A percentile compares a stretch with the other conserved stretches of the same genome.
phyloP scores from a whole-genome alignment of 2,888 invertebrate genomes.

The Ormyrus nitidulus region DNA sequence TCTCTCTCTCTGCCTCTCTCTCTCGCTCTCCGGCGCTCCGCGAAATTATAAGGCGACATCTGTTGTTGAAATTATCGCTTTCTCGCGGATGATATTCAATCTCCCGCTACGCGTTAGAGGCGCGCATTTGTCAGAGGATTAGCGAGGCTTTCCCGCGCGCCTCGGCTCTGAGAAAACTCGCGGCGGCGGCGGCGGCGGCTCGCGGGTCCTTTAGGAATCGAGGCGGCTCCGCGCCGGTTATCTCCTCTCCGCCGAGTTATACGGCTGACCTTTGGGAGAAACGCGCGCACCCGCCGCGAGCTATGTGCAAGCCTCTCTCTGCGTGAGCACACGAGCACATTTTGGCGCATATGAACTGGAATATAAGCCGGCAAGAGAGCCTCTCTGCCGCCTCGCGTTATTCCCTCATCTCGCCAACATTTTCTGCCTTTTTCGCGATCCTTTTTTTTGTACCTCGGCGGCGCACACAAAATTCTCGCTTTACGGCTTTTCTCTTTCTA shows the following conservation, averaged over 20 bases:
- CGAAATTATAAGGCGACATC: conserved; percentile 57
- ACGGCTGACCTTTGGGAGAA: conserved; percentile 48
- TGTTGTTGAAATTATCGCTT: conserved; percentile 56
- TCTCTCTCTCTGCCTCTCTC: neutral
- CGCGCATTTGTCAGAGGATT: conserved; percentile 56
- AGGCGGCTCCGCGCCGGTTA: conserved; percentile 26
- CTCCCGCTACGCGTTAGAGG: conserved; percentile 33
- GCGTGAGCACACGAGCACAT: neutral
- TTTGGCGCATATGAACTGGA: conserved; percentile 32
- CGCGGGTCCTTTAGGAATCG: conserved; percentile 38
- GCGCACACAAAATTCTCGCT: too few species aligned
- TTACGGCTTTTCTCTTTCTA: too few species aligned
- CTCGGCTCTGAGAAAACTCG: conserved; percentile 24
- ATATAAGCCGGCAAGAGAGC: conserved; percentile 1
- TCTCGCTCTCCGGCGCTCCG: neutral
- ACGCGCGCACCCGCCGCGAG: conserved; percentile 3
- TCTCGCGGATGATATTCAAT: conserved; percentile 55
- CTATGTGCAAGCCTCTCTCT: neutral
- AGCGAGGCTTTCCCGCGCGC: conserved; percentile 30
- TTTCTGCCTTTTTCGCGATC: too few species aligned
- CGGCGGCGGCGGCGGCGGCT: too few species aligned
- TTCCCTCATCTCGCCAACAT: too few species aligned
- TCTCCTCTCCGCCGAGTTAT: conserved; percentile 31
- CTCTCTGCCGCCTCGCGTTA: too few species aligned
- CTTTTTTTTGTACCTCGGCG: too few species aligned